Conservation (phyloP, 2,888 invertebrate genomes). For the Xiphydria camelus region DNA sequence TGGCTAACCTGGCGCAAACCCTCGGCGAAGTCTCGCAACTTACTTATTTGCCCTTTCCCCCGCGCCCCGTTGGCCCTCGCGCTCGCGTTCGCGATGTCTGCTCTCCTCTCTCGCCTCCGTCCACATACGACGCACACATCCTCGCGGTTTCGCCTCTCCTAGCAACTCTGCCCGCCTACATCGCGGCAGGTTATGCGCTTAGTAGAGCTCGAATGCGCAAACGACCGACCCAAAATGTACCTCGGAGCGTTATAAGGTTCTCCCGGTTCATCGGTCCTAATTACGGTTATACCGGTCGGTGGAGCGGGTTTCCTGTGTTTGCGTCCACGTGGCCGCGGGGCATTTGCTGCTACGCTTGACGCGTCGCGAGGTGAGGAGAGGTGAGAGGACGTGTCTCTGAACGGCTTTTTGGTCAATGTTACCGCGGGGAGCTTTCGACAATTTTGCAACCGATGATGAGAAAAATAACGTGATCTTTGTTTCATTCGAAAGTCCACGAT, state of each 20-base stretch:
- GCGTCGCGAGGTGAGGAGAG: no score
- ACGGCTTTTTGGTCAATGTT: no score
- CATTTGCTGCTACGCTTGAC: no score
- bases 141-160: not conserved
- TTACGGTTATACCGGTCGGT: not conserved
- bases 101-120: not conserved
- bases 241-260: conserved; percentile 1
- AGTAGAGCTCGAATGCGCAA: conserved; percentile 1
- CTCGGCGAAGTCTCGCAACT: conserved; percentile 26
- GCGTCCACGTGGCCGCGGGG: no score
- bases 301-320: no score
- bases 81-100: not conserved
- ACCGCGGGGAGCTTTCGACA: no score
- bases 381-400: no score
- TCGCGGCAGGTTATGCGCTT: not conserved
- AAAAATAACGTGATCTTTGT: no score
- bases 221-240: conserved; percentile 1
- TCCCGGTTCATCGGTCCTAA: not conserved
- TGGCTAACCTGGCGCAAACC: conserved; percentile 26
- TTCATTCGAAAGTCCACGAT: no score
- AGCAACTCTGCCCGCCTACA: not conserved
- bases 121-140: not conserved
- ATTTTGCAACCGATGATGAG: no score
- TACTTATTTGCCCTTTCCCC: conserved; percentile 13
- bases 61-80: conserved; percentile 1